Base-by-base conservation (phyloP, 2,888 invertebrate genomes). In the Acrocera orbiculus region DNA sequence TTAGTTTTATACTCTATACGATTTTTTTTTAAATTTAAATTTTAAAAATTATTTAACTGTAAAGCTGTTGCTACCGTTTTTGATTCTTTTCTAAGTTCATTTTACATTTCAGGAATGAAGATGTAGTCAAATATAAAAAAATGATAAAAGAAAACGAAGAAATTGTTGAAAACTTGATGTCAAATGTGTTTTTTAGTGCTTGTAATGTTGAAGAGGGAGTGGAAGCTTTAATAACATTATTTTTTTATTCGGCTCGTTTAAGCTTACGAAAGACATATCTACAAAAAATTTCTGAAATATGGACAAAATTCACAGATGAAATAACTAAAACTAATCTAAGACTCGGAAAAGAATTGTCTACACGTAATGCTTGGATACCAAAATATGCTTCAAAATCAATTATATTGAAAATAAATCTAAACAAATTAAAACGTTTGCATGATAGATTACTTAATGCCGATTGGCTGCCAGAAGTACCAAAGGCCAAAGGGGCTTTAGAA, bases 191-290 rank as follows among this genome's bases (percentile, higher is more conserved):
- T 51, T 75, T 77, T 43, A 70, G 74, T 6, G 70, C 83, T 6
- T 76, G 74, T 32, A 81, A 81, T 43, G 72, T 86, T 1, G 81
- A 82, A 45, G 82, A 86, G 48, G 82, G 77, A 0, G 67, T 90
- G 7, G 73, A 82, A 40, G 69, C 78, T 2, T 61, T 90, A 5
- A 79, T 73, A 44, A 73, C 77, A 0, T 70, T 86, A 46, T 70
- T 79, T 49, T 80, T 79, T 51, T 83, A 81, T 46, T 73, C 79
- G 1, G 73, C 73, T 42, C 66, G 87, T 33, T 73, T 76, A 47
- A 76, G 73, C 10, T 63, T 87, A 32, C 70, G 69, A 16, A 64
- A 70, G 1, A 61, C 77, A 2, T 80, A 81, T 49, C 70, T 78
- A 40, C 64, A 66, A 22, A 77, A 77, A 53, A 76, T 75, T 9